Base-by-base conservation (phyloP, 2,888 invertebrate species). In the Incurvaria masculella region DNA sequence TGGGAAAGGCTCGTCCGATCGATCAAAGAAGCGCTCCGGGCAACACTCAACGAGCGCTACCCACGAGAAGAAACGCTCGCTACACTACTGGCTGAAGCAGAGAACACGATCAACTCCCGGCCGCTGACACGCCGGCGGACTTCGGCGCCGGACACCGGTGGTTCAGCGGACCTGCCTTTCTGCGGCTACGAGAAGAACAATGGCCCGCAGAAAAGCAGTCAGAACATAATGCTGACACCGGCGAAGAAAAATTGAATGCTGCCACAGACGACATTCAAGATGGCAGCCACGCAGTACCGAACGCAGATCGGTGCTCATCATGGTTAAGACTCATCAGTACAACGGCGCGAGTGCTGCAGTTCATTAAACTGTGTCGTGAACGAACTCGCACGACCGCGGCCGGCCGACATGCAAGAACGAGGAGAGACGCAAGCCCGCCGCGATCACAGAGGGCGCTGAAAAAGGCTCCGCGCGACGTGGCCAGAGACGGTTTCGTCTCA, bases 81-180 rank as follows among this genome's bases (percentile, higher is more conserved):
- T n/a, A n/a, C n/a, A n/a, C n/a, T n/a, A n/a, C n/a, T n/a, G n/a
- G n/a, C n/a, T n/a, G n/a, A n/a, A n/a, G n/a, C n/a, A n/a, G n/a
- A n/a, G n/a, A n/a, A n/a, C n/a, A n/a, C n/a, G n/a, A n/a, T n/a
- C n/a, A n/a, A n/a, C n/a, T n/a, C n/a, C n/a, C n/a, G n/a, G n/a
- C n/a, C n/a, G n/a, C n/a, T n/a, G 51, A 44, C n/a, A 19, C 17
- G 6, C 48, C 48, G 11, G 14, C 42, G 16, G 26, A 46, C 43
- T 42, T 49, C 26, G 11, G n/a, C 39, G 2, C 16, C 17, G 21
- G 33, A 16, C 21, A 20, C 16, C 40, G 38, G n/a, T 21, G 43
- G 43, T 33, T 41, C 44, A 2, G n/a, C 8, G 48, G 44, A 17
- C 44, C 44, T 2, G 44, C 21, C 16, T 47, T 43, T 21, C 21